Percentiles rank a stretch among this genome's conserved stretches.
These are phyloP conservation scores for Argyresthia goedartella DNA, from an alignment of 2,888 invertebrate genomes.

Conservation along the genomic window DNA sequence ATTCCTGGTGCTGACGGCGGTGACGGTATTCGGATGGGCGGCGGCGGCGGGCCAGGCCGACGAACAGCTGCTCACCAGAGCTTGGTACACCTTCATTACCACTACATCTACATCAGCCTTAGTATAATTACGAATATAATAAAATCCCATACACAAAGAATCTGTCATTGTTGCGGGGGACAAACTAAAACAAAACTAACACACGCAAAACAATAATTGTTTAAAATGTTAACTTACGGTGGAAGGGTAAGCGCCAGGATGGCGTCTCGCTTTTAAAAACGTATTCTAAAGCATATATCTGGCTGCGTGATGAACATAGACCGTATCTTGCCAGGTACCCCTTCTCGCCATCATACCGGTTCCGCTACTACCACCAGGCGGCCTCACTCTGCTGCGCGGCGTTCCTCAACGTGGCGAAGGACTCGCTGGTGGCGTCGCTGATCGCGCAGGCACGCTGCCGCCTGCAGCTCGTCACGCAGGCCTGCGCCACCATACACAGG, in stretches of 20 bases:
- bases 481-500: slow-evolving; percentile 29
- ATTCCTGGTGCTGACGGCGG: slow-evolving; percentile 31
- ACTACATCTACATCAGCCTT: background rate
- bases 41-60: slow-evolving; percentile 35
- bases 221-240: background rate
- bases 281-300: no score
- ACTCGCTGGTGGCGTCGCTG: slow-evolving; percentile 50
- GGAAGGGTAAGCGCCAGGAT: background rate
- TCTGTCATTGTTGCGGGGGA: background rate
- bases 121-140: background rate
- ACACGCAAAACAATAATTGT: background rate
- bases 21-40: slow-evolving; percentile 45
- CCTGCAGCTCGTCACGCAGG: slow-evolving; percentile 44
- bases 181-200: background rate
- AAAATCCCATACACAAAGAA: no score
- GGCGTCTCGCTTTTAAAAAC: no score
- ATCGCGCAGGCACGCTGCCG: slow-evolving; percentile 59
- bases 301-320: no score
- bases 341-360: slow-evolving; percentile 42
- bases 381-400: slow-evolving; percentile 51
- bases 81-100: slow-evolving; percentile 31
- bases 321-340: slow-evolving; percentile 56
- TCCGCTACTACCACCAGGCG: slow-evolving; percentile 58
- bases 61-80: slow-evolving; percentile 36
- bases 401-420: slow-evolving; percentile 58